phyloP scores from a whole-genome alignment of 2,113 vertebrate genomes.

The Morphnarchus princeps region DNA sequence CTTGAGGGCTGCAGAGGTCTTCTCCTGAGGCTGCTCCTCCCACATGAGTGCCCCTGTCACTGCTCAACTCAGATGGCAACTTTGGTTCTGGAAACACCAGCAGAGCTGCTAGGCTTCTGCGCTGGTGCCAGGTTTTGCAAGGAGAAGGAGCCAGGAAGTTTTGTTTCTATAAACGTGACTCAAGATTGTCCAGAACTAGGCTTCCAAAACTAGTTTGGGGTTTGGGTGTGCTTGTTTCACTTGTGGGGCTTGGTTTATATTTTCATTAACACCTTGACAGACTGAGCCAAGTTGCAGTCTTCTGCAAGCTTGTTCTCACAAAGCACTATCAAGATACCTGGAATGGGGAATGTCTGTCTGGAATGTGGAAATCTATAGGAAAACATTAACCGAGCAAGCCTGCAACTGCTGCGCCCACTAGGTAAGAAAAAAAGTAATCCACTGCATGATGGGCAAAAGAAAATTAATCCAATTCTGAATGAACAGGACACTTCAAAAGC shows the following conservation, averaged over 20 bases:
- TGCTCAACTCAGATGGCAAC: background rate
- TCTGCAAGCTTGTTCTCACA: background rate
- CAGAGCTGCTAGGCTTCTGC: background rate
- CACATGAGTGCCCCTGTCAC: accelerated
- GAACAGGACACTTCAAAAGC: background rate
- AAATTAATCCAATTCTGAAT: background rate
- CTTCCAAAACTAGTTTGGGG: background rate
- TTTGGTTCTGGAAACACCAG: background rate
- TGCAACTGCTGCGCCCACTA: background rate
- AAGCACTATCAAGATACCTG: background rate
- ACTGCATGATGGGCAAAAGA: background rate
- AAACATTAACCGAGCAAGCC: background rate
- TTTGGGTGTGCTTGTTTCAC: background rate
- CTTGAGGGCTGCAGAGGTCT: background rate
- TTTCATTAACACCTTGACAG: background rate
- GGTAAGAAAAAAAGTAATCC: background rate
- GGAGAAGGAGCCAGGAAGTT: background rate
- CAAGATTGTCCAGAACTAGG: background rate
- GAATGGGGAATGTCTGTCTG: background rate
- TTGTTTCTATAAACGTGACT: background rate
- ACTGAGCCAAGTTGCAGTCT: background rate
- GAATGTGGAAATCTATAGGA: background rate
- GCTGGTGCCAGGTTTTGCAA: background rate
- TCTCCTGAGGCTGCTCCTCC: background rate
- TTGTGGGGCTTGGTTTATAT: background rate